Evolutionary conservation across 1,140 invertebrate species (phyloP).

Genomic region (Drosophila santomea): DNA sequence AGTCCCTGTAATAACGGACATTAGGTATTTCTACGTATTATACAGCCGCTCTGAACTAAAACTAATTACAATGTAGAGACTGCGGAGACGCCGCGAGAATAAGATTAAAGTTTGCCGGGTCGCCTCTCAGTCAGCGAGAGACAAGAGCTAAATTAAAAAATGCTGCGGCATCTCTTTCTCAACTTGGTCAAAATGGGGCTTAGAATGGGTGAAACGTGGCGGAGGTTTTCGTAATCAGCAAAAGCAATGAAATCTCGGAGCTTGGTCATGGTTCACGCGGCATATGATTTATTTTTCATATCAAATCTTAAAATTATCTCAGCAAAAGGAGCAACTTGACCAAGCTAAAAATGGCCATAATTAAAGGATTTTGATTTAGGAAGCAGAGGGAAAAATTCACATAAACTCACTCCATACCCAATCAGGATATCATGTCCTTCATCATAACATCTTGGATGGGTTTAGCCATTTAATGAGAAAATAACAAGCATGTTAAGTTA

Average conservation of each 20-base stretch:
- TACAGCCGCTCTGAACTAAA: slow-evolving; percentile 55
- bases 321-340: slow-evolving; percentile 13
- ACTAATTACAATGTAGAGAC: slow-evolving; percentile 73
- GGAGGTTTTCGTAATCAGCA: slow-evolving; percentile 75
- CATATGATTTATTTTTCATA: slow-evolving; percentile 78
- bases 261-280: slow-evolving; percentile 38
- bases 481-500: no score
- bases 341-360: background rate
- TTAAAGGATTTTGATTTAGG: slow-evolving; percentile 25
- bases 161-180: slow-evolving; percentile 68
- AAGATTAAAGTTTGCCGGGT: slow-evolving; percentile 70
- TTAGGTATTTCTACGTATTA: slow-evolving; percentile 40
- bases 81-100: slow-evolving; percentile 51
- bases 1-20: slow-evolving; percentile 65
- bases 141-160: slow-evolving; percentile 77
- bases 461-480: no score
- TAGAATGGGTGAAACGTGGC: slow-evolving; percentile 11
- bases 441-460: no score
- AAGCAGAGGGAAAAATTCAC: background rate
- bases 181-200: slow-evolving; percentile 22
- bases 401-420: no score
- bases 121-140: slow-evolving; percentile 39
- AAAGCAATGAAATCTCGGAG: slow-evolving; percentile 69
- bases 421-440: background rate
- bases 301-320: slow-evolving; percentile 64